These are phyloP conservation scores for Acropora yongei DNA, from an alignment of 64 coral and sea anemone genomes.

Conservation along the genomic window DNA sequence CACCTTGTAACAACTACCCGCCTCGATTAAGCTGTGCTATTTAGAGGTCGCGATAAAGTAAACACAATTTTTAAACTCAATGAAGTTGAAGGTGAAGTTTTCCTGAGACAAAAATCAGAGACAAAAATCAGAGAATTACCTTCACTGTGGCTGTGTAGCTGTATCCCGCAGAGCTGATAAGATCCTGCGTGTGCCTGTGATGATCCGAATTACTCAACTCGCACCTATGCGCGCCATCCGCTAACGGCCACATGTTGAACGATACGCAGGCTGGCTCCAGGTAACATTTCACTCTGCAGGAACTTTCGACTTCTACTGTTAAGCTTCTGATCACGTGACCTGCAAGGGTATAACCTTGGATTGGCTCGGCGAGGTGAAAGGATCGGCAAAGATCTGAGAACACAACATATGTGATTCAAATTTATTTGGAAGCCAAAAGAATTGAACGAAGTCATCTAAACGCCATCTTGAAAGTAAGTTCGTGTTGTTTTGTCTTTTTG, in stretches of 20 bases:
- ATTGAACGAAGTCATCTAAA: no score
- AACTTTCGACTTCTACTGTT: not conserved
- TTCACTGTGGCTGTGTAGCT: not conserved
- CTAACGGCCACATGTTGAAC: not conserved
- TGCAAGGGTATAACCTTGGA: not conserved
- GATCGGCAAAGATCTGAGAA: not conserved
- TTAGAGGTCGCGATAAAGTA: no score
- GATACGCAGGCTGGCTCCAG: not conserved
- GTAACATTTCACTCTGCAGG: not conserved
- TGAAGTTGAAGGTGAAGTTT: no score
- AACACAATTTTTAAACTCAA: no score
- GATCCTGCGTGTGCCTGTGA: not conserved
- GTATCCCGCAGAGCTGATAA: not conserved
- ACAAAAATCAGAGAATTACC: not conserved
- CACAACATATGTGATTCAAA: not conserved
- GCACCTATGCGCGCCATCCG: not conserved
- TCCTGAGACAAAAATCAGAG: no score
- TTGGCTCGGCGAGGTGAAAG: not conserved
- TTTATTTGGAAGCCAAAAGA: no score
- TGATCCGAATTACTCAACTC: slow-evolving; percentile 9
- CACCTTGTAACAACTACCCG: no score
- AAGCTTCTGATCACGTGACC: not conserved
- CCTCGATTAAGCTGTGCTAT: no score
- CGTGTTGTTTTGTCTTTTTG: no score
- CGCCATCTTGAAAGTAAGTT: no score